Evolutionary conservation across 2,888 invertebrate species (phyloP).

Genomic region (Galeruca laticollis): DNA sequence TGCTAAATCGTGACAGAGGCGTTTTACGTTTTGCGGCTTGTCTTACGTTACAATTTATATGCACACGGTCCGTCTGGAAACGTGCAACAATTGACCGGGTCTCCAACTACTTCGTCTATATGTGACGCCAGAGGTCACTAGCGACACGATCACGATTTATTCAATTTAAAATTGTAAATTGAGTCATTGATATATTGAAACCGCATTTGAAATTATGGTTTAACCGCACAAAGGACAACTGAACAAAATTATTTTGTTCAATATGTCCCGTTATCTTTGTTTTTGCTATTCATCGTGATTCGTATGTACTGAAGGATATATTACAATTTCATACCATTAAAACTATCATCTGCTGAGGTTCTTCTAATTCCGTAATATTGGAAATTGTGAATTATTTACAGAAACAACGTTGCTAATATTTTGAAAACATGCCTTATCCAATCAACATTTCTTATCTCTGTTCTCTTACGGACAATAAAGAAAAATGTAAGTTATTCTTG

Average conservation of each 20-base stretch:
- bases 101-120: constrained; percentile 38
- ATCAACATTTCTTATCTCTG: too few species aligned
- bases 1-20: constrained; percentile 55
- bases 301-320: not conserved
- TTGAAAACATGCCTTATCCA: too few species aligned
- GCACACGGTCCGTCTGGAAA: constrained; percentile 38
- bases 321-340: too few species aligned
- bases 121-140: constrained; percentile 43
- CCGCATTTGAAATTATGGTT: too few species aligned
- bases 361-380: too few species aligned
- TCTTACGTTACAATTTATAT: constrained; percentile 24
- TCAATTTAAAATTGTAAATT: constrained; percentile 11
- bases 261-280: not conserved
- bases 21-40: constrained; percentile 44
- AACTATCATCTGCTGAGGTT: too few species aligned
- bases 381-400: too few species aligned
- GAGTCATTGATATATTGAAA: constrained; percentile 10
- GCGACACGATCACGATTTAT: constrained; percentile 29
- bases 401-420: too few species aligned
- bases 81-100: constrained; percentile 51
- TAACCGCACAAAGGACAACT: too few species aligned
- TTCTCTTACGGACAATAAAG: too few species aligned
- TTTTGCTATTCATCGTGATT: not conserved
- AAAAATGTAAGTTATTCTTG: too few species aligned
- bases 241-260: not conserved